A percentile compares a stretch with the other conserved stretches of the same genome.
These are phyloP conservation scores for Semibalanus balanoides DNA, from an alignment of 1,140 invertebrate genomes.

Conservation along the genomic window DNA sequence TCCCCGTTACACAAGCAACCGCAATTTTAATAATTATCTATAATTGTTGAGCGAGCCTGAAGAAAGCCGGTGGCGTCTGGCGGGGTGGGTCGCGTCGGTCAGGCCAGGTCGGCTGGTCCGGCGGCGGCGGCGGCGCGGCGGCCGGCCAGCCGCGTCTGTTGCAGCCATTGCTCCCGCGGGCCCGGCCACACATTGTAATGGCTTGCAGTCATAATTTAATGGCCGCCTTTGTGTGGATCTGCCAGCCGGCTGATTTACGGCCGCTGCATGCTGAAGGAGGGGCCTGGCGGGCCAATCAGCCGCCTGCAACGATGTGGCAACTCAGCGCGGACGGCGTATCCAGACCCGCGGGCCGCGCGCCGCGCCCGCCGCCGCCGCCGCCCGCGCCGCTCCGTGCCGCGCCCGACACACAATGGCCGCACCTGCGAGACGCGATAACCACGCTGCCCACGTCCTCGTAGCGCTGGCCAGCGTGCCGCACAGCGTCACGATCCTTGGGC, in stretches of 20 bases:
- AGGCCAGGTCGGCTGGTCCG: too few species aligned
- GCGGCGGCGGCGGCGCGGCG: too few species aligned
- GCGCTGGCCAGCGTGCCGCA: too few species aligned
- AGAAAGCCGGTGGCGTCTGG: not conserved
- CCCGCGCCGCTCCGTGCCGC: too few species aligned
- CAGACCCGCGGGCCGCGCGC: not conserved
- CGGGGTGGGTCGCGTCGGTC: not conserved
- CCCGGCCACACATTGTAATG: not conserved
- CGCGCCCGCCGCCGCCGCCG: too few species aligned
- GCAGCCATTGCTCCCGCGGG: not conserved
- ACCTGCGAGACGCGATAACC: too few species aligned
- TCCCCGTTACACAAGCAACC: not conserved
- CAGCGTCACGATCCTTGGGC: too few species aligned
- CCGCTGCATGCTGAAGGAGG: not conserved
- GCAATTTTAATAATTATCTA: not conserved
- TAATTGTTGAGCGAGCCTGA: not conserved
- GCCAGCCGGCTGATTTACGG: not conserved
- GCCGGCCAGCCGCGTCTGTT: too few species aligned
- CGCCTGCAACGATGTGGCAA: not conserved
- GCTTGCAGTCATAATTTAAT: constrained; percentile 1
- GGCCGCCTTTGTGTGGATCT: not conserved
- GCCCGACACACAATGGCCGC: too few species aligned
- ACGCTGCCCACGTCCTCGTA: too few species aligned
- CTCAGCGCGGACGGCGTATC: not conserved
- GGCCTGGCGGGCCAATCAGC: not conserved